Conservation (phyloP, 2,888 invertebrate species). For the Ornithoptera alexandrae region DNA sequence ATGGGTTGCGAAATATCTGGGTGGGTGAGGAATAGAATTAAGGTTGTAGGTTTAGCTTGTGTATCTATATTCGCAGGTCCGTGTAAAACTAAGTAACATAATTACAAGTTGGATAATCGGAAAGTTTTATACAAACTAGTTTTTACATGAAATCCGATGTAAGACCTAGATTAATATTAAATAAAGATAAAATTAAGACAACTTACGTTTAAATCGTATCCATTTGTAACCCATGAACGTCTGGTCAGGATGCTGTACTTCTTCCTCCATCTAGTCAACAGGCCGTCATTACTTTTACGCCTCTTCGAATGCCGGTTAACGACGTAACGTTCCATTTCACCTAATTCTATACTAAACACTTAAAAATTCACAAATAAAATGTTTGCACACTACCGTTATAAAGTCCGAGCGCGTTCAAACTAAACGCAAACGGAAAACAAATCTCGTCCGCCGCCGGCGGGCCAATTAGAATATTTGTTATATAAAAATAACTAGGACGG, state of each 20-base stretch:
- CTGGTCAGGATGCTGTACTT: slow-evolving; percentile 61
- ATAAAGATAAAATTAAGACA: slow-evolving; percentile 2
- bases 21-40: slow-evolving; percentile 11
- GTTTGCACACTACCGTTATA: slow-evolving; percentile 33
- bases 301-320: slow-evolving; percentile 67
- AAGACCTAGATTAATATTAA: not conserved
- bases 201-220: slow-evolving; percentile 72
- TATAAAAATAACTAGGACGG: slow-evolving; percentile 64
- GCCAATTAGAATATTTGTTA: slow-evolving; percentile 57
- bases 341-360: slow-evolving; percentile 38
- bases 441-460: slow-evolving; percentile 46
- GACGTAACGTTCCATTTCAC: slow-evolving; percentile 64
- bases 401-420: slow-evolving; percentile 53
- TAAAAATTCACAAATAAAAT: slow-evolving; percentile 42
- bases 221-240: slow-evolving; percentile 62
- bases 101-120: too few relatives aligned
- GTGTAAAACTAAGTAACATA: too few relatives aligned
- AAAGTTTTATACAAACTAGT: too few relatives aligned
- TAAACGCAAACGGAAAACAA: slow-evolving; percentile 56
- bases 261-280: slow-evolving; percentile 62
- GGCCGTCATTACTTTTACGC: slow-evolving; percentile 58
- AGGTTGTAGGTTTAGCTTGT: slow-evolving; percentile 4
- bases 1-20: slow-evolving; percentile 3
- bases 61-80: too few relatives aligned
- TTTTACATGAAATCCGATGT: too few relatives aligned